Conservation (phyloP, 2,113 vertebrate genomes). For the Sinocyclocheilus rhinocerous region DNA sequence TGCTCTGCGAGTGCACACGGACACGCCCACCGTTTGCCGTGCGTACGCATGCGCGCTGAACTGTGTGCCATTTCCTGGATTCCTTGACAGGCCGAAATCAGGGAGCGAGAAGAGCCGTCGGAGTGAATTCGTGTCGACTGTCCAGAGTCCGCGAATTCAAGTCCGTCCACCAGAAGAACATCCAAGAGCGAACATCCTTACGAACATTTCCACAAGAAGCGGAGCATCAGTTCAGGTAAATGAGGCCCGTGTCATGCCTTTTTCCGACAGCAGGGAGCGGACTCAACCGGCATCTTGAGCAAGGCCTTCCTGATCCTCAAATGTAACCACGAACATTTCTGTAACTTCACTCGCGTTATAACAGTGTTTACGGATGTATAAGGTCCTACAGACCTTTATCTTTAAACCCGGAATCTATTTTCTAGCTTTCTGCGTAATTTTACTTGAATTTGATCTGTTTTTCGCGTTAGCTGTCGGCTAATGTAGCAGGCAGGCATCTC, state of each 20-base stretch:
- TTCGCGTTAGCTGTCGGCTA: conserved; percentile 36
- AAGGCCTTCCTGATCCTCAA: conserved; percentile 34
- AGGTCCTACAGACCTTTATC: neutral
- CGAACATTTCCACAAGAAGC: conserved; percentile 12
- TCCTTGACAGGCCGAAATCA: conserved; percentile 71
- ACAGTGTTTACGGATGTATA: neutral
- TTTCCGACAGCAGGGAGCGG: conserved; percentile 48
- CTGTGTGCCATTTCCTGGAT: conserved; percentile 72
- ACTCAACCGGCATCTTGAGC: conserved; percentile 45
- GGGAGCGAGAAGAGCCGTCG: conserved; percentile 58
- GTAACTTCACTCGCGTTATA: neutral
- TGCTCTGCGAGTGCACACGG: neutral
- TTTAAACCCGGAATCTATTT: neutral
- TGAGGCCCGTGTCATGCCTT: conserved; percentile 40
- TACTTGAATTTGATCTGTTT: neutral
- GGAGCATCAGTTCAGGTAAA: conserved; percentile 40
- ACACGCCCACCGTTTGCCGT: conserved; percentile 29
- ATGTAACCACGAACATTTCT: neutral
- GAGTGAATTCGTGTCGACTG: conserved; percentile 99
- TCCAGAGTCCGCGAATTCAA: conserved; percentile 98
- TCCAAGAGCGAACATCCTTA: neutral
- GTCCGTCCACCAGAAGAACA: conserved; percentile 67
- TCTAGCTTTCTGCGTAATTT: neutral
- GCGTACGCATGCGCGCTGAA: conserved; percentile 58
- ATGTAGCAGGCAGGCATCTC: conserved; percentile 13